Conservation (phyloP, 1,140 invertebrate genomes). For the Brachionus rotundiformis region DNA sequence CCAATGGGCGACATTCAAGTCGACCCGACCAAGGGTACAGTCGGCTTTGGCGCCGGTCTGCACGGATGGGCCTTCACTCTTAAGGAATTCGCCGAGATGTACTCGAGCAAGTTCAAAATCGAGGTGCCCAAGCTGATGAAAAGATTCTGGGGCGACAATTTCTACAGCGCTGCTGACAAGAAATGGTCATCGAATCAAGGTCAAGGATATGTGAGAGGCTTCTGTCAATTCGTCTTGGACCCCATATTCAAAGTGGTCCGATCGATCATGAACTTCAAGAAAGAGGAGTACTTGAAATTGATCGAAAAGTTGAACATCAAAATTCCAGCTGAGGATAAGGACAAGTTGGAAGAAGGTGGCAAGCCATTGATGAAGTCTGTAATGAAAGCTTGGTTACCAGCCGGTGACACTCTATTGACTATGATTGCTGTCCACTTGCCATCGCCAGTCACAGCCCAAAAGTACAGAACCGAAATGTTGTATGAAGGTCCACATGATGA, state of each 20-base stretch:
- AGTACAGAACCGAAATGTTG: conserved; percentile 98
- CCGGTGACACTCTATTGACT: conserved; percentile 97
- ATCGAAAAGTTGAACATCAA: conserved; percentile 82
- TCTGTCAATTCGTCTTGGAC: conserved; percentile 96
- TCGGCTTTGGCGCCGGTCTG: conserved; percentile 96
- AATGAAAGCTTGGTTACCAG: conserved; percentile 98
- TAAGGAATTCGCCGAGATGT: conserved; percentile 99
- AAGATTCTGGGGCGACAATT: conserved; percentile 88
- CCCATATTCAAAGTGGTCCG: conserved; percentile 96
- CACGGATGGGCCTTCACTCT: conserved; percentile 99
- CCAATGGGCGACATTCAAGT: conserved; percentile 98
- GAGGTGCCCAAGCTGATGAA: conserved; percentile 95
- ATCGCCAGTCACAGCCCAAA: conserved; percentile 96
- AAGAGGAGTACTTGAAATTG: conserved; percentile 77
- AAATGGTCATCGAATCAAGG: conserved; percentile 93
- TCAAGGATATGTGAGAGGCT: conserved; percentile 84
- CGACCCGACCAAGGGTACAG: conserved; percentile 93
- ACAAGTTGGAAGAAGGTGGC: conserved; percentile 72
- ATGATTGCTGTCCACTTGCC: conserved; percentile 99
- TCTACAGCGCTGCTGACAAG: conserved; percentile 83
- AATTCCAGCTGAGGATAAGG: conserved; percentile 88
- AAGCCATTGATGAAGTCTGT: conserved; percentile 69
- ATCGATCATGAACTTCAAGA: conserved; percentile 95
- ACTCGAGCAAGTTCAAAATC: conserved; percentile 96
- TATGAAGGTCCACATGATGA: conserved; percentile 87